Evolutionary conservation across 2,113 vertebrate genomes (phyloP).

Genomic region (Urocynchramus pylzowi): DNA sequence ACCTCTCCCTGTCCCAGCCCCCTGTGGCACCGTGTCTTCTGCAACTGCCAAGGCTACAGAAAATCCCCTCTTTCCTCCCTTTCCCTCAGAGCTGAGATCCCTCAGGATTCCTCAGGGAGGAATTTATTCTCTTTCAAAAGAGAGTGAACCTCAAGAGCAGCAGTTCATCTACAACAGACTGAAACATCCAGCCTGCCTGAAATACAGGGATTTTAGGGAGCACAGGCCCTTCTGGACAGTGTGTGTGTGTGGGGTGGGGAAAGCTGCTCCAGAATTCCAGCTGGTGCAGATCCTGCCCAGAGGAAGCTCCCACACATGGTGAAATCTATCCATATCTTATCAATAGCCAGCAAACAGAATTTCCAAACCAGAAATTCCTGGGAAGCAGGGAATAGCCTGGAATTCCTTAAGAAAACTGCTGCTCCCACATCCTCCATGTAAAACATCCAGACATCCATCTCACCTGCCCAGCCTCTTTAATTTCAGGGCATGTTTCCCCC

Average conservation of each 20-base stretch:
- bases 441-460: neutral
- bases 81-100: neutral
- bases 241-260: accelerated
- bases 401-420: neutral
- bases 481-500: neutral
- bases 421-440: neutral
- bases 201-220: neutral
- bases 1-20: neutral
- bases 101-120: neutral
- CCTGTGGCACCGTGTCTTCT: neutral
- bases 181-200: neutral
- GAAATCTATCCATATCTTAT: neutral
- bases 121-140: neutral
- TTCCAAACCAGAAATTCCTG: neutral
- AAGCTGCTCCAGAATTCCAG: neutral
- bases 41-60: neutral
- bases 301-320: neutral
- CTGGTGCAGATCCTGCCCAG: neutral
- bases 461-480: neutral
- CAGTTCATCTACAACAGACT: neutral
- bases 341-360: neutral
- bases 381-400: neutral
- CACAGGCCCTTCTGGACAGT: neutral
- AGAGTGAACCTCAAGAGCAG: neutral
- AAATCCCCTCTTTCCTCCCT: neutral